phyloP scores from a whole-genome alignment of 2,797 vertebrate species.

The Macrochelys suwanniensis region DNA sequence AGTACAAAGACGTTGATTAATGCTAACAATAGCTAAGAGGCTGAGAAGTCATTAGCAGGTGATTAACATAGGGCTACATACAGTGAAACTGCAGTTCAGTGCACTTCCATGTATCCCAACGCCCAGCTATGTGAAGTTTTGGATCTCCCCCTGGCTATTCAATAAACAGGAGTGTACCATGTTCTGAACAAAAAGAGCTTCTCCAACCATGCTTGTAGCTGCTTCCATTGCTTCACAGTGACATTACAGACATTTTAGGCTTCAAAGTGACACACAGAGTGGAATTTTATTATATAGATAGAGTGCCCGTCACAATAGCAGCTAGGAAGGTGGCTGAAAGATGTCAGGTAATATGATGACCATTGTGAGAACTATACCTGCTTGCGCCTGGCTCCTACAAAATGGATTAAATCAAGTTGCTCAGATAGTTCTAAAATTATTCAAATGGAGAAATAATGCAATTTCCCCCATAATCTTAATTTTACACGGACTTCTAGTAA shows the following conservation, averaged over 20 bases:
- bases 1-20: background rate
- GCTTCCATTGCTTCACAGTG: background rate
- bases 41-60: background rate
- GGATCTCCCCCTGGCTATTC: background rate
- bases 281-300: background rate
- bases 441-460: rapidly evolving
- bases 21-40: background rate
- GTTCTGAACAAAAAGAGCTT: background rate
- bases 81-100: background rate
- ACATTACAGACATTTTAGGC: background rate
- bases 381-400: rapidly evolving
- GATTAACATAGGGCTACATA: background rate
- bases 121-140: background rate
- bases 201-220: background rate
- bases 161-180: background rate
- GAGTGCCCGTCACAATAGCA: rapidly evolving
- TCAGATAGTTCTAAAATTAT: background rate
- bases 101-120: background rate
- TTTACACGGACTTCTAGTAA: background rate
- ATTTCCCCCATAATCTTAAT: background rate
- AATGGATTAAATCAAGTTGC: background rate
- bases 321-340: rapidly evolving
- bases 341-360: background rate
- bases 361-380: background rate
- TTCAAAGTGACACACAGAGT: background rate